These are phyloP conservation scores for Calyptomena viridis DNA, from an alignment of 2,113 vertebrate genomes.

Conservation along the genomic window DNA sequence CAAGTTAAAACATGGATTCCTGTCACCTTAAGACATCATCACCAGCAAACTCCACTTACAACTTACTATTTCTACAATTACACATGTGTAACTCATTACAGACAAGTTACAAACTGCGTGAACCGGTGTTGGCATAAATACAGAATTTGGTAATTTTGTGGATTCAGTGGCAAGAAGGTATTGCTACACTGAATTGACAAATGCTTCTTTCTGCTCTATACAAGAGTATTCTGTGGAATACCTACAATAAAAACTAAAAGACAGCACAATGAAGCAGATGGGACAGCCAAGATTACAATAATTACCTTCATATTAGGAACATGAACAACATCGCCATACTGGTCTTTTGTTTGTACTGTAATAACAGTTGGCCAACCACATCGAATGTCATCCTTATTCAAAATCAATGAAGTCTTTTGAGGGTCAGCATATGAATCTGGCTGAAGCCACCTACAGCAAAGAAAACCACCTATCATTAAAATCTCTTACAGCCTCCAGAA, in stretches of 20 bases:
- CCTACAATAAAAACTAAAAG: neutral
- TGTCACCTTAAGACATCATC: neutral
- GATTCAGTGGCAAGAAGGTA: neutral
- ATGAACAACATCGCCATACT: conserved; percentile 97
- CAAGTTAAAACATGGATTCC: neutral
- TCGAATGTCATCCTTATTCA: conserved; percentile 97
- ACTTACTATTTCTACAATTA: neutral
- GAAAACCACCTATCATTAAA: neutral
- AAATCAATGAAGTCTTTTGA: conserved; percentile 93
- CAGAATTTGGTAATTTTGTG: neutral
- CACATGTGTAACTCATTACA: neutral
- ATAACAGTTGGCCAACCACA: conserved; percentile 98
- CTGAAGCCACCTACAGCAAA: conserved; percentile 89
- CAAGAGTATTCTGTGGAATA: neutral
- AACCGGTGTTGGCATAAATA: neutral
- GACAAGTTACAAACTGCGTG: neutral
- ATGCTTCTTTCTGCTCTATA: neutral
- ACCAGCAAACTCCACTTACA: neutral
- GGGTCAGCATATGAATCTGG: conserved; percentile 98
- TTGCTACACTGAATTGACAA: neutral
- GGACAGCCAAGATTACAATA: neutral
- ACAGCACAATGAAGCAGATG: neutral
- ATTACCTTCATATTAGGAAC: conserved; percentile 98
- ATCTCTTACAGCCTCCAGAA: neutral
- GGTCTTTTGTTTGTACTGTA: conserved; percentile 97